Conservation (phyloP, 2,113 vertebrate species). For the Eulemur macaco region DNA sequence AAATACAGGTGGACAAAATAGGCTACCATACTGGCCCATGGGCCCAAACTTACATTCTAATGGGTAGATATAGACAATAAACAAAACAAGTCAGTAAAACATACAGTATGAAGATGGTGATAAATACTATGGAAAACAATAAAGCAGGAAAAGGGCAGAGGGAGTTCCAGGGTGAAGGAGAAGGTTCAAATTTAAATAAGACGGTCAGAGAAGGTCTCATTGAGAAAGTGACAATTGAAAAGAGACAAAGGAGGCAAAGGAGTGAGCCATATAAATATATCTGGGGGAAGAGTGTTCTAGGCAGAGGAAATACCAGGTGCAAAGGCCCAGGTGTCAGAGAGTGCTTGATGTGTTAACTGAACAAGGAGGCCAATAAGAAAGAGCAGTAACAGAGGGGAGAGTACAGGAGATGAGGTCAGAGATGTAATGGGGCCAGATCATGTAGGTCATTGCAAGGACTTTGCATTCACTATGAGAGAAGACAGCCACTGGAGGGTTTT, state of each 20-base stretch:
- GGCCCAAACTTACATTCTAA: not conserved
- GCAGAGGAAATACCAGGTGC: not conserved
- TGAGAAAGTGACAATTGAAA: not conserved
- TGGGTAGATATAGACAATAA: not conserved
- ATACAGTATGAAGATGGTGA: not conserved
- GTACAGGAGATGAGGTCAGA: not conserved
- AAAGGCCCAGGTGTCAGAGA: not conserved
- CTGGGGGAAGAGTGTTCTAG: not conserved
- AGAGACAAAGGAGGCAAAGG: slow-evolving; percentile 3
- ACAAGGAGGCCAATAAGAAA: not conserved
- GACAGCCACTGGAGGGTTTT: not conserved
- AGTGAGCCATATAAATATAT: not conserved
- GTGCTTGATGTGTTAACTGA: not conserved
- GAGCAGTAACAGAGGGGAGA: not conserved
- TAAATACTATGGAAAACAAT: not conserved
- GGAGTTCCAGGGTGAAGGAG: not conserved
- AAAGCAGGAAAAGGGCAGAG: not conserved
- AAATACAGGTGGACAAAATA: not conserved
- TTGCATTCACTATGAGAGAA: not conserved
- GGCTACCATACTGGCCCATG: not conserved
- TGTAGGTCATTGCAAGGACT: not conserved
- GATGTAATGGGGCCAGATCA: not conserved
- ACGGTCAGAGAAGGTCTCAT: not conserved
- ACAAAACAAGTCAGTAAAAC: not conserved
- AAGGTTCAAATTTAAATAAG: not conserved